phyloP scores from a whole-genome alignment of 2,113 vertebrate species.

The Crotalus horridus region DNA sequence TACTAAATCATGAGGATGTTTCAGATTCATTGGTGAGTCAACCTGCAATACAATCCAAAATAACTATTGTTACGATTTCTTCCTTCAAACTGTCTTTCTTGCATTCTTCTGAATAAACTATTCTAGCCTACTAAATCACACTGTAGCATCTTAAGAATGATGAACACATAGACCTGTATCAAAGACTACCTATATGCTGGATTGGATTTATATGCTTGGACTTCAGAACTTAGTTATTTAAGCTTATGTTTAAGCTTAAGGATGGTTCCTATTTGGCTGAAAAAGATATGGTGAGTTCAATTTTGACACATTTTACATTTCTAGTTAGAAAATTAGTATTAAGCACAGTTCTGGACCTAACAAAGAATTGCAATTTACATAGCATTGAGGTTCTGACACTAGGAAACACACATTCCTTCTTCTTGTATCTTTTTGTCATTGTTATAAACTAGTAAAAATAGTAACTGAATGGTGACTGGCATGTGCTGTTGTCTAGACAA shows the following conservation, averaged over 20 bases:
- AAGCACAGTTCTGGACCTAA: neutral
- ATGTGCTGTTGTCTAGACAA: neutral
- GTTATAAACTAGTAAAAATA: neutral
- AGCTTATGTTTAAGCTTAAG: neutral
- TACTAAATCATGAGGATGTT: constrained; percentile 96
- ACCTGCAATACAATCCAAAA: constrained; percentile 77
- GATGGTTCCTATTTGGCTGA: neutral
- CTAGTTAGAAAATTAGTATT: neutral
- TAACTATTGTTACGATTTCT: neutral
- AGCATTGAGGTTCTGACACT: neutral
- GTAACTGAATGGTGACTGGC: neutral
- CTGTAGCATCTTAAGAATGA: neutral
- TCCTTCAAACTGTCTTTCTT: neutral
- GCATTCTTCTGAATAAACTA: neutral
- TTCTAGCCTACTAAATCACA: neutral
- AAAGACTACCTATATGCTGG: neutral
- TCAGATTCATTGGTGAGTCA: constrained; percentile 96
- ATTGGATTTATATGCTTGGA: neutral
- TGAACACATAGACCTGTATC: neutral
- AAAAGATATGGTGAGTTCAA: neutral
- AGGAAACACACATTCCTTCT: neutral
- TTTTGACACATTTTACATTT: neutral
- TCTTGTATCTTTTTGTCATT: neutral
- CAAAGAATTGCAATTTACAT: neutral
- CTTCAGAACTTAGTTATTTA: neutral